phyloP scores from a whole-genome alignment of 64 coral and sea anemone genomes.

The Porites lutea region DNA sequence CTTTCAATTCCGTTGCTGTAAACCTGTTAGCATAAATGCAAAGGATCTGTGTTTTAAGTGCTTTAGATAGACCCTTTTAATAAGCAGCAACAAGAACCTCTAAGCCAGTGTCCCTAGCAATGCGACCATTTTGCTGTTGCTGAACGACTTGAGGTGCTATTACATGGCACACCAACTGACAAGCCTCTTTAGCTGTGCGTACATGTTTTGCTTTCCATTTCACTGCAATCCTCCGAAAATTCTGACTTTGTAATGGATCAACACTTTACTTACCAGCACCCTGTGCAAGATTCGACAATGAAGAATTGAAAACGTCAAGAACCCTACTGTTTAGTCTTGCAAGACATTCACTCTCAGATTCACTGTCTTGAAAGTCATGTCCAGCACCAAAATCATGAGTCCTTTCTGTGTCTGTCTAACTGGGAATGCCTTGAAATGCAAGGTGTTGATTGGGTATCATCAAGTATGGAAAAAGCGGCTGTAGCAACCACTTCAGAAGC shows the following conservation, averaged over 20 bases:
- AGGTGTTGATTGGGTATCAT: not conserved
- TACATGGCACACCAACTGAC: slow-evolving; percentile 28
- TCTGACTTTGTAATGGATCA: slow-evolving; percentile 13
- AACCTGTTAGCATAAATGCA: slow-evolving; percentile 49
- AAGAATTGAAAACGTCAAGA: slow-evolving; percentile 27
- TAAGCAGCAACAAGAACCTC: slow-evolving; percentile 62
- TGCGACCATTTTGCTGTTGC: not conserved
- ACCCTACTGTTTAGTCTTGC: not conserved
- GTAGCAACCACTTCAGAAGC: not conserved
- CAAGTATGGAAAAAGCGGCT: not conserved
- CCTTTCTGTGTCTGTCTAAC: not conserved
- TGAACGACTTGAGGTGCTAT: slow-evolving; percentile 53
- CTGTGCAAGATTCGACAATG: slow-evolving; percentile 49
- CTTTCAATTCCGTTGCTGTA: slow-evolving; percentile 35
- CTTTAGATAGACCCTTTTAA: slow-evolving; percentile 42
- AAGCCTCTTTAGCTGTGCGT: slow-evolving; percentile 54
- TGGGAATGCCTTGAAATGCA: not conserved
- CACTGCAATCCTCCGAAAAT: slow-evolving; percentile 32
- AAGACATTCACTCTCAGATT: not conserved
- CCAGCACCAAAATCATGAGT: not conserved
- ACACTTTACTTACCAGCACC: slow-evolving; percentile 12
- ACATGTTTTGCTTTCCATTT: slow-evolving; percentile 34
- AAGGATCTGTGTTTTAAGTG: slow-evolving; percentile 62
- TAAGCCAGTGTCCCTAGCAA: slow-evolving; percentile 10
- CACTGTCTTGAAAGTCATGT: not conserved